phyloP scores from a whole-genome alignment of 2,888 invertebrate species.

The Scaptomyza flava region DNA sequence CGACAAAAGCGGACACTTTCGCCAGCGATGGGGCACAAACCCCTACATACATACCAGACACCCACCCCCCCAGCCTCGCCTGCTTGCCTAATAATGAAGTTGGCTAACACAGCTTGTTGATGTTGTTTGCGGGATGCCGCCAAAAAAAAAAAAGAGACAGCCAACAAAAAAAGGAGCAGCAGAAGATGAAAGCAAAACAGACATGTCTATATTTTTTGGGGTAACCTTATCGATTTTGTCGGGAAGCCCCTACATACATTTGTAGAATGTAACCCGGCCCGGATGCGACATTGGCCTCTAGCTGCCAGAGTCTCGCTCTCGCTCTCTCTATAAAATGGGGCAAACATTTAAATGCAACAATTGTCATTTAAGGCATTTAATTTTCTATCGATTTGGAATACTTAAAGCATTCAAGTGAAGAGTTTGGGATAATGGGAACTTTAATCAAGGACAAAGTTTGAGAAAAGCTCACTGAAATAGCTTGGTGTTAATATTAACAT shows the following conservation, averaged over 20 bases:
- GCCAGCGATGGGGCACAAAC: neutral
- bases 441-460: too few species aligned
- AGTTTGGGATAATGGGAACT: too few species aligned
- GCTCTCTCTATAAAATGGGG: conserved; percentile 49
- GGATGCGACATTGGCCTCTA: conserved; percentile 25
- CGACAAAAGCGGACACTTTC: conserved; percentile 49
- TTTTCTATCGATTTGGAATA: conserved; percentile 23
- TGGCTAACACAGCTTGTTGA: conserved; percentile 72
- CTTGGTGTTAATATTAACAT: too few species aligned
- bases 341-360: conserved; percentile 79
- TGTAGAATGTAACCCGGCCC: conserved; percentile 4
- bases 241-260: conserved; percentile 26
- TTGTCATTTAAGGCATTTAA: conserved; percentile 76
- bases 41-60: too few species aligned
- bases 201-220: conserved; percentile 71
- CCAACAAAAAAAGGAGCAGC: conserved; percentile 15
- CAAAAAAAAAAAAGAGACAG: conserved; percentile 13
- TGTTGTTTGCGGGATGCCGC: conserved; percentile 50
- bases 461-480: neutral
- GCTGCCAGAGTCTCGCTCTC: conserved; percentile 13
- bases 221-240: conserved; percentile 70
- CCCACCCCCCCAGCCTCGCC: neutral
- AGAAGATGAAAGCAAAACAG: conserved; percentile 38
- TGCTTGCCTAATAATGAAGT: conserved; percentile 67
- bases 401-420: conserved; percentile 17